Conservation (phyloP, 2,888 invertebrate genomes). For the Patella caerulea region DNA sequence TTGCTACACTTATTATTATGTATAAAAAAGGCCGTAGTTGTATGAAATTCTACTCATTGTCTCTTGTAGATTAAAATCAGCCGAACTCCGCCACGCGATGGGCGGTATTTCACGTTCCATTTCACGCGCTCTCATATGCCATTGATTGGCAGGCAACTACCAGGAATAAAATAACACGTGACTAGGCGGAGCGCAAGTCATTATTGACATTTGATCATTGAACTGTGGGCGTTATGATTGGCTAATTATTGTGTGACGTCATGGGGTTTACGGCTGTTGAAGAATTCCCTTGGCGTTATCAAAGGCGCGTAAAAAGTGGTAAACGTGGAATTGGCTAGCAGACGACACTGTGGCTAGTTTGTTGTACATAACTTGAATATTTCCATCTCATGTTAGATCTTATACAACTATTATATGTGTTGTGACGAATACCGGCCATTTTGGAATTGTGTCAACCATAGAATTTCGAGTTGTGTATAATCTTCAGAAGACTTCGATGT, state of each 20-base stretch:
- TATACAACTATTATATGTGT: background rate
- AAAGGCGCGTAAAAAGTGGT: background rate
- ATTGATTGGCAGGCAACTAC: background rate
- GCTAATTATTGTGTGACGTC: constrained; percentile 5
- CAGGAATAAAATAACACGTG: constrained; percentile 2
- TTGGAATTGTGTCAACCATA: background rate
- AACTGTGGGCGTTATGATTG: constrained; percentile 9
- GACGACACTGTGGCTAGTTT: background rate
- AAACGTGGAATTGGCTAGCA: background rate
- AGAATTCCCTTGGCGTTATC: constrained; percentile 10
- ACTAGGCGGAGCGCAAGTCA: background rate
- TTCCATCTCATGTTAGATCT: background rate
- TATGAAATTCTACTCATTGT: background rate
- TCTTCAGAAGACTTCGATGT: background rate
- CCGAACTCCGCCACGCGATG: background rate
- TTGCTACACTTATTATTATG: background rate
- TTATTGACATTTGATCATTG: background rate
- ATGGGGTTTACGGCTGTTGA: constrained; percentile 7
- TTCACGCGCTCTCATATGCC: background rate
- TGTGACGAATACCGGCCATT: background rate
- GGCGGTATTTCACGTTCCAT: constrained; percentile 4
- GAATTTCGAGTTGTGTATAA: too few relatives aligned
- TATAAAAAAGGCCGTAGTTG: background rate
- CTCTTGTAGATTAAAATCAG: background rate
- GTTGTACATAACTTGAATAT: background rate